Conservation (phyloP, 2,888 invertebrate genomes). For the Acanthacorydalis orientalis region DNA sequence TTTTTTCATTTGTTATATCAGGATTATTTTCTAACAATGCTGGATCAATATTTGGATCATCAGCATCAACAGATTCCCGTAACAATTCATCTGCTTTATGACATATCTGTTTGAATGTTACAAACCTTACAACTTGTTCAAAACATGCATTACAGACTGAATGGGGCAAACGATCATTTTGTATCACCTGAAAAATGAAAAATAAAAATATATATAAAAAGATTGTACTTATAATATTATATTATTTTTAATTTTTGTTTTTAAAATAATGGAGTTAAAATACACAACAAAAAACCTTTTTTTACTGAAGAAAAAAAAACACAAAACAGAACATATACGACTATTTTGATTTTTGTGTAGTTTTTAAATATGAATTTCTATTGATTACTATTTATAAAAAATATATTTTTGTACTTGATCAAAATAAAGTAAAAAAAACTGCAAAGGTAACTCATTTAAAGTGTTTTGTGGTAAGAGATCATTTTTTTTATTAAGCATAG, state of each 20-base stretch:
- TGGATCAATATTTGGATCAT: constrained; percentile 2
- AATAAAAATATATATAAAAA: neutral
- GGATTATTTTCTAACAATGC: neutral
- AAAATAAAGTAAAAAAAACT: no score
- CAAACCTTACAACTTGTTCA: constrained; percentile 3
- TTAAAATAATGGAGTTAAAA: neutral
- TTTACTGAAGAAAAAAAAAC: no score
- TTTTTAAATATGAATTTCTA: no score
- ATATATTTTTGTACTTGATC: no score
- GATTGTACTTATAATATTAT: neutral
- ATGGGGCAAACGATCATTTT: constrained; percentile 14
- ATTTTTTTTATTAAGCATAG: no score
- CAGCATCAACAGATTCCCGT: constrained; percentile 3
- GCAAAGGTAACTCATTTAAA: no score
- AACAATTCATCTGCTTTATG: constrained; percentile 4
- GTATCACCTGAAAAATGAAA: constrained; percentile 12
- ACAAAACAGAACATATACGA: no score
- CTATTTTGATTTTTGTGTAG: no score
- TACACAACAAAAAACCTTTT: neutral
- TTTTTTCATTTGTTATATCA: neutral
- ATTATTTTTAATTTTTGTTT: neutral
- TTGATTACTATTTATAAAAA: no score
- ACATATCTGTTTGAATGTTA: constrained; percentile 5
- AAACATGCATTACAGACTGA: constrained; percentile 12
- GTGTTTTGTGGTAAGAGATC: no score